Conservation (phyloP, 2,888 invertebrate genomes). For the Metalampra italica region DNA sequence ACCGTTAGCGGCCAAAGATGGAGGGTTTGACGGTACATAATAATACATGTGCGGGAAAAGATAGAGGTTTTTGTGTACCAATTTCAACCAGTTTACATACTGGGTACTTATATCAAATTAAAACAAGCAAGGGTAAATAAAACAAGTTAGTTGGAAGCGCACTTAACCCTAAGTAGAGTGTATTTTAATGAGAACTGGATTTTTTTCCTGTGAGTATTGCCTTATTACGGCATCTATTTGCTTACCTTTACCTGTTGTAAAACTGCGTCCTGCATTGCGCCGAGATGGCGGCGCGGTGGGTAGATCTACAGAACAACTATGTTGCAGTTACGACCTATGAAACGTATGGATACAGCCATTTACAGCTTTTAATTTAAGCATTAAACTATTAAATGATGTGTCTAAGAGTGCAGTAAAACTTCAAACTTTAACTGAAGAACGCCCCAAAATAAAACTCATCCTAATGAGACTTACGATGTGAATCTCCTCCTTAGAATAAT, state of each 20-base stretch:
- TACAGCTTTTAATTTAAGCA: conserved; percentile 16
- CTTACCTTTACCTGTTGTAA: conserved; percentile 7
- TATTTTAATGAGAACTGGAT: background rate
- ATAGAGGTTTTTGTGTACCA: no score
- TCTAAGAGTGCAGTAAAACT: background rate
- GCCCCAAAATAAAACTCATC: no score
- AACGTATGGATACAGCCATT: conserved; percentile 16
- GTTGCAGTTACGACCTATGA: conserved; percentile 22
- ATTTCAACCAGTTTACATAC: no score
- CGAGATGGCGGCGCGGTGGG: background rate
- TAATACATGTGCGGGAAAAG: no score
- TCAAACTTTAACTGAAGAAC: no score
- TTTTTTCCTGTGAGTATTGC: conserved; percentile 1
- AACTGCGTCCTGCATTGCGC: conserved; percentile 2
- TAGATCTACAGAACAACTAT: conserved; percentile 10
- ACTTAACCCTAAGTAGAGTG: background rate
- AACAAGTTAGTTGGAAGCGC: background rate
- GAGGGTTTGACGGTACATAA: no score
- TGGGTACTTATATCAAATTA: no score
- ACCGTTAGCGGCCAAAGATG: no score
- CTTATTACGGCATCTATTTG: background rate
- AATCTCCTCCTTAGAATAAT: no score
- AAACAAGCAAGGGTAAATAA: background rate
- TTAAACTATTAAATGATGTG: conserved; percentile 1
- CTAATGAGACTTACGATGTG: no score